Conservation (phyloP, 2,888 invertebrate genomes). For the Encarsia formosa region DNA sequence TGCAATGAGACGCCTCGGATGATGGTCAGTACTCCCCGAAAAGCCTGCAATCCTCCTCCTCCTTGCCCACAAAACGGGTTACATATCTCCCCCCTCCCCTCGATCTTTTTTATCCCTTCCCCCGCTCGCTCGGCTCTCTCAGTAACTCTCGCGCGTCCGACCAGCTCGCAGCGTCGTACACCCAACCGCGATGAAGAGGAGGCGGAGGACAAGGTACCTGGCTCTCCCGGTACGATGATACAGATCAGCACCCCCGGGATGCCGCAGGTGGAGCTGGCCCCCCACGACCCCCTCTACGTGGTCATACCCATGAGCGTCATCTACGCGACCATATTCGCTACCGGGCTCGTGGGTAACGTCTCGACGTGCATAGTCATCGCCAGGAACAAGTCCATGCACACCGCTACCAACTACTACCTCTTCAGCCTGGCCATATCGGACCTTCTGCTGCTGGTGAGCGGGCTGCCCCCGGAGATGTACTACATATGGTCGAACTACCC, state of each 20-base stretch:
- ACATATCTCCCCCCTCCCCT: too few species aligned
- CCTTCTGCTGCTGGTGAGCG: conserved; percentile 67
- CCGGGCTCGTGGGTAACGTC: conserved; percentile 73
- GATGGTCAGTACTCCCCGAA: too few species aligned
- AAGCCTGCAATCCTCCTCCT: too few species aligned
- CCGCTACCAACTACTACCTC: conserved; percentile 78
- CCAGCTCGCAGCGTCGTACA: too few species aligned
- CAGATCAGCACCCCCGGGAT: not conserved
- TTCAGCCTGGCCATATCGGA: conserved; percentile 78
- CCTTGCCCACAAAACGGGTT: too few species aligned
- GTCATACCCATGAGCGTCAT: conserved; percentile 65
- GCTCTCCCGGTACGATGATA: not conserved
- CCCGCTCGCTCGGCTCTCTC: too few species aligned
- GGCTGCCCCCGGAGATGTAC: conserved; percentile 77
- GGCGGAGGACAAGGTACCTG: not conserved
- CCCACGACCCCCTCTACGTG: conserved; percentile 59
- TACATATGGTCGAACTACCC: conserved; percentile 70
- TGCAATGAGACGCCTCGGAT: too few species aligned
- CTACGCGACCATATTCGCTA: conserved; percentile 67
- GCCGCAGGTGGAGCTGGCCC: too few species aligned
- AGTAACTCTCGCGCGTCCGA: too few species aligned
- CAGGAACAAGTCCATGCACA: conserved; percentile 75
- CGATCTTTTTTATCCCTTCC: too few species aligned
- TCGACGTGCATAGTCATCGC: conserved; percentile 77
- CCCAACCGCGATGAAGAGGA: not conserved